Evolutionary conservation across 2,888 invertebrate species (phyloP).

Genomic region (Leptinotarsa rubiginosa): DNA sequence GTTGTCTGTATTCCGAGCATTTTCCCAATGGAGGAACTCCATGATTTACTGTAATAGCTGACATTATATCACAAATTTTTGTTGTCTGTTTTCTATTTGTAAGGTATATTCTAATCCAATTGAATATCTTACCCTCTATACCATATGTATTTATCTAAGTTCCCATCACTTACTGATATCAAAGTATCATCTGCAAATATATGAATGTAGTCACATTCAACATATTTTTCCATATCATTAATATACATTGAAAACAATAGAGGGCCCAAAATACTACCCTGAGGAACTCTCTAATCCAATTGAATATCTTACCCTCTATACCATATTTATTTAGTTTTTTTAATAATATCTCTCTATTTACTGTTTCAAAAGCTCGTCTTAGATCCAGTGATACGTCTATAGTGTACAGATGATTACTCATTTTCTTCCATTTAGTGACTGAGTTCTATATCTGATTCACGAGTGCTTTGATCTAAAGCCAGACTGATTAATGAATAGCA

Average conservation of each 20-base stretch:
- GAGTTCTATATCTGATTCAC: constrained; percentile 24
- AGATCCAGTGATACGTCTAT: constrained; percentile 24
- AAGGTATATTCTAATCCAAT: no score
- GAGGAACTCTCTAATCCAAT: constrained; percentile 7
- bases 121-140: no score
- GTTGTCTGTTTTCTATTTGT: no score
- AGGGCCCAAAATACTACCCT: no score
- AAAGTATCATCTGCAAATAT: no score
- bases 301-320: constrained; percentile 23
- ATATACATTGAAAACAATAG: no score
- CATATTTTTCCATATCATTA: no score
- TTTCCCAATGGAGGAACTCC: background rate
- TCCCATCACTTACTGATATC: no score
- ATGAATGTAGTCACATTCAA: no score
- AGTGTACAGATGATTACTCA: constrained; percentile 28
- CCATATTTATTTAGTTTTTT: constrained; percentile 32
- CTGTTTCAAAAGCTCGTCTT: constrained; percentile 26
- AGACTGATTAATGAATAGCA: constrained; percentile 9
- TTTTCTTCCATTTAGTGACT: constrained; percentile 30
- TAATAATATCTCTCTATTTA: constrained; percentile 26
- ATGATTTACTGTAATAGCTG: constrained; percentile 17
- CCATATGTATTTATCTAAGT: no score
- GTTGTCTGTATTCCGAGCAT: no score
- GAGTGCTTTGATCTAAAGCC: constrained; percentile 29
- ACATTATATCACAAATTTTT: no score